These are phyloP conservation scores for Melolontha melolontha DNA, from an alignment of 2,888 invertebrate species.

Conservation along the genomic window DNA sequence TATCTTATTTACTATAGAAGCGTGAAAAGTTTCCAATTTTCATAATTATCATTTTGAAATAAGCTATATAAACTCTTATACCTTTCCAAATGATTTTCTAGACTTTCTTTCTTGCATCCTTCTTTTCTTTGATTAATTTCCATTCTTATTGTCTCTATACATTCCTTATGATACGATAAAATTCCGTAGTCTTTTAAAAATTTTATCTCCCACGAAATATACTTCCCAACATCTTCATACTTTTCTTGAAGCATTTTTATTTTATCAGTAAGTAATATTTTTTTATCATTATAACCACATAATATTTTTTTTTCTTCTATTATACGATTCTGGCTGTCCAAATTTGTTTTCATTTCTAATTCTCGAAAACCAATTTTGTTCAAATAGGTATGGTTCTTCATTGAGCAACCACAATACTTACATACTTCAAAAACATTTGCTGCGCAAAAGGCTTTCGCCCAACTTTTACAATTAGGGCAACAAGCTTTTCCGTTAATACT, in stretches of 20 bases:
- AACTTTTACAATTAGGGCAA: slow-evolving; percentile 2
- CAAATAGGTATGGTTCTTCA: background rate
- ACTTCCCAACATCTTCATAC: background rate
- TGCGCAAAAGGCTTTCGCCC: background rate
- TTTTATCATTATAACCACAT: too few species aligned
- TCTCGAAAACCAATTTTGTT: background rate
- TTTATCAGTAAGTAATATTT: too few species aligned
- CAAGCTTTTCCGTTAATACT: slow-evolving; percentile 6
- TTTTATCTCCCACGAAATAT: background rate
- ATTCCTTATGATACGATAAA: background rate
- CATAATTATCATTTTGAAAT: too few species aligned
- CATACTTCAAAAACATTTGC: background rate
- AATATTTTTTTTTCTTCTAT: background rate
- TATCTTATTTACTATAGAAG: too few species aligned
- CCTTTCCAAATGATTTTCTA: background rate
- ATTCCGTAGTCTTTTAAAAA: slow-evolving; percentile 2
- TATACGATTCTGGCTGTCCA: background rate
- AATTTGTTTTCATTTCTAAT: background rate
- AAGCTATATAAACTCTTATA: background rate
- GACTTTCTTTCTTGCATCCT: background rate
- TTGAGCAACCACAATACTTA: slow-evolving; percentile 6
- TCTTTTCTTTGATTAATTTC: background rate
- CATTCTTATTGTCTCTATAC: background rate
- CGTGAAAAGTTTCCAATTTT: too few species aligned
- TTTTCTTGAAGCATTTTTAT: too few species aligned